phyloP scores from a whole-genome alignment of 2,797 vertebrate genomes.

The Peromyscus nudipes region DNA sequence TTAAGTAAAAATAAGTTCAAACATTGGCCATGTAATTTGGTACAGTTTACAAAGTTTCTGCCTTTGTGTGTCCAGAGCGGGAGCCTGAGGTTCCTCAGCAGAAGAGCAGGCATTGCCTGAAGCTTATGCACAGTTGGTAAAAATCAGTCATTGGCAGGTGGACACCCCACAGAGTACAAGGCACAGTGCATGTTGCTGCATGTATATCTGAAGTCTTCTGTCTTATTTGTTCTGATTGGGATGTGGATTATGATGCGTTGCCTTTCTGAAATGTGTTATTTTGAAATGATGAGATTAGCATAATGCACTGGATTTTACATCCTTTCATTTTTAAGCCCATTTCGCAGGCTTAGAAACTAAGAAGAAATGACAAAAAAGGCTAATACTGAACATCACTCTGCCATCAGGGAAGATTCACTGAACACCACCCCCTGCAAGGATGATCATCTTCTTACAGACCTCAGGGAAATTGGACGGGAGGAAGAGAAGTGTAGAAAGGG shows the following conservation, averaged over 20 bases:
- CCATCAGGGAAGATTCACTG: neutral
- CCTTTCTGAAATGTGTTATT: neutral
- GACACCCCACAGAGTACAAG: neutral
- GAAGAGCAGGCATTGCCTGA: neutral
- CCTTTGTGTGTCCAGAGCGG: neutral
- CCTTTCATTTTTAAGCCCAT: conserved; percentile 51
- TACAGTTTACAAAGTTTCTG: neutral
- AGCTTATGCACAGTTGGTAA: neutral
- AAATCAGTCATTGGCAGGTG: conserved; percentile 5
- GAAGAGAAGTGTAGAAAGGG: neutral
- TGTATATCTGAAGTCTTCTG: conserved; percentile 3
- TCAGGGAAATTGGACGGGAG: neutral
- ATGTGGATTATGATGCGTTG: neutral
- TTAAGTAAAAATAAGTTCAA: neutral
- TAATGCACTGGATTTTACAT: conserved; percentile 42
- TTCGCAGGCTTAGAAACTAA: conserved; percentile 65
- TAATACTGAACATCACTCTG: neutral
- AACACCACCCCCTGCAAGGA: neutral
- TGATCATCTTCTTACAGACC: neutral
- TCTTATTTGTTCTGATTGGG: conserved; percentile 28
- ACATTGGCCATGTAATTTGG: neutral
- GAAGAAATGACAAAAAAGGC: neutral
- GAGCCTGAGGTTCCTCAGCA: neutral
- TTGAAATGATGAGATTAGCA: conserved; percentile 56
- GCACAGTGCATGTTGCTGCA: neutral